Evolutionary conservation across 2,888 invertebrate species (phyloP).

Genomic region (Trichopoda pennipes): DNA sequence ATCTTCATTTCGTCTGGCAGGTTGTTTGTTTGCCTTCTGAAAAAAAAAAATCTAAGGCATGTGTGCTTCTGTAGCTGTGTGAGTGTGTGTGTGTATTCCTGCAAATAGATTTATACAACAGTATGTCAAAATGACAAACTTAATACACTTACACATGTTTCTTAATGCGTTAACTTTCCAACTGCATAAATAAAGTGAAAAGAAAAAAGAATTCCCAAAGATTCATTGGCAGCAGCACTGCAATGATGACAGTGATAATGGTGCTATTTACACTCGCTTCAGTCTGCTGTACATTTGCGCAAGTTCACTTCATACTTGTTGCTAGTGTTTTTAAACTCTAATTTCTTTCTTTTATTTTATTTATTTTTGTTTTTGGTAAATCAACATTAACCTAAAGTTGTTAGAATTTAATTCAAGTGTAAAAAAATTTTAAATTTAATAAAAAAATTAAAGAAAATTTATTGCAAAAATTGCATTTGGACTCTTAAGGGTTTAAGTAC

Average conservation of each 20-base stretch:
- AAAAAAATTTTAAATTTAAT: too few relatives aligned
- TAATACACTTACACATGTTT: conserved; percentile 65
- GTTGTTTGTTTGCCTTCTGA: not conserved
- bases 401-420: too few relatives aligned
- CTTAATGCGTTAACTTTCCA: conserved; percentile 59
- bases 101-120: conserved; percentile 43
- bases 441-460: too few relatives aligned
- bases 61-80: not conserved
- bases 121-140: conserved; percentile 62
- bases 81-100: not conserved
- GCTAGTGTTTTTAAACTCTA: too few relatives aligned
- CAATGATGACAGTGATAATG: conserved; percentile 37
- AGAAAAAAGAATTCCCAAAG: conserved; percentile 29
- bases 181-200: conserved; percentile 35
- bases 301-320: conserved; percentile 2
- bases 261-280: conserved; percentile 19
- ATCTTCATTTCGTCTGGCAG: conserved; percentile 17
- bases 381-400: too few relatives aligned
- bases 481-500: too few relatives aligned
- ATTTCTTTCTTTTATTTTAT: too few relatives aligned
- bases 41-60: conserved; percentile 9
- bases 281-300: not conserved
- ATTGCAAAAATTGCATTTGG: too few relatives aligned
- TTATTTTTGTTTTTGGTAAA: too few relatives aligned
- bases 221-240: conserved; percentile 17